phyloP scores from a whole-genome alignment of 2,797 vertebrate species.

The Australoheros facetus region DNA sequence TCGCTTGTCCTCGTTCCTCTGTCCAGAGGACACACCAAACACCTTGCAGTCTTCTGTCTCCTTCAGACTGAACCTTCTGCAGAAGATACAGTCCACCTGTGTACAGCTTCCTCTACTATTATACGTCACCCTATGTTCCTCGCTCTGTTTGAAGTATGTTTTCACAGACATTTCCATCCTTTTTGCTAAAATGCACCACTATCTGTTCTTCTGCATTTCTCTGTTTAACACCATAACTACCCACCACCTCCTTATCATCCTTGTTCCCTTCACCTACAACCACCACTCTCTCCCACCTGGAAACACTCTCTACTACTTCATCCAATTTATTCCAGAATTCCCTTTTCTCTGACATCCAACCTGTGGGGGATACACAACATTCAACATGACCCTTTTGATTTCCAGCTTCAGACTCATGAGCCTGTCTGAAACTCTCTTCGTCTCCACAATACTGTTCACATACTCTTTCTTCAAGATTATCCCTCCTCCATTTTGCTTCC shows the following conservation, averaged over 20 bases:
- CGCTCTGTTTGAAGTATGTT: neutral
- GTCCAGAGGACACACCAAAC: neutral
- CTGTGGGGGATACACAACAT: no score
- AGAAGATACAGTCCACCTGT: neutral
- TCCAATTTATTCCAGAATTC: no score
- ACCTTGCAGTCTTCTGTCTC: neutral
- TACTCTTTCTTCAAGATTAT: no score
- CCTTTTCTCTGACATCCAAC: no score
- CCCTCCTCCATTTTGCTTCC: no score
- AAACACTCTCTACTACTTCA: no score
- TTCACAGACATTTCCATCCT: neutral
- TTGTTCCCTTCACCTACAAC: neutral
- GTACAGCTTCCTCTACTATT: neutral
- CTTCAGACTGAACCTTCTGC: neutral
- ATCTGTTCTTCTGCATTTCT: neutral
- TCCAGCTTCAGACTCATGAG: no score
- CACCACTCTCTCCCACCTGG: no score
- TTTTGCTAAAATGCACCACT: neutral
- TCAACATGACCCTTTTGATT: no score
- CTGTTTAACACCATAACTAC: neutral
- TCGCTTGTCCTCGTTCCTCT: neutral
- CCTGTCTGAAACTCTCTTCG: no score
- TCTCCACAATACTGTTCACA: no score
- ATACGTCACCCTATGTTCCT: neutral
- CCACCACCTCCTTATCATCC: neutral